phyloP scores from a whole-genome alignment of 2,888 invertebrate genomes.

The Dryococelus australis region DNA sequence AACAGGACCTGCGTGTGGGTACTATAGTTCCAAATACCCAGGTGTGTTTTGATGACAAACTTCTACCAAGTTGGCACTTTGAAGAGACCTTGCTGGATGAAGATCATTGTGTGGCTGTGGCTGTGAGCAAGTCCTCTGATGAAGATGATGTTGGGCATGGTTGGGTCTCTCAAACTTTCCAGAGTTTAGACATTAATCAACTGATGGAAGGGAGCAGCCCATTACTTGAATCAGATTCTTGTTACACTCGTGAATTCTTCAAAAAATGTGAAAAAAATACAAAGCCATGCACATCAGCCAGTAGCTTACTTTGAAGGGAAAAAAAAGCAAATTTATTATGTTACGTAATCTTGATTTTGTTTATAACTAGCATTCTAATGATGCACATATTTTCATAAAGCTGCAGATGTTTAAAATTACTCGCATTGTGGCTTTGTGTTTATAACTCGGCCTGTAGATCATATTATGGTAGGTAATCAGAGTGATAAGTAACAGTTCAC shows the following conservation, averaged over 20 bases:
- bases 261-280: slow-evolving; percentile 60
- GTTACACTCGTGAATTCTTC: slow-evolving; percentile 67
- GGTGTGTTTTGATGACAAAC: slow-evolving; percentile 67
- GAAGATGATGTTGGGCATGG: not conserved
- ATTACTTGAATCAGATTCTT: slow-evolving; percentile 61
- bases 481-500: no score
- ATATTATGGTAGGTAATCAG: no score
- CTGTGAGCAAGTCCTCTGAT: slow-evolving; percentile 56
- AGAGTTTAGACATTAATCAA: slow-evolving; percentile 66
- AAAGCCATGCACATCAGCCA: no score
- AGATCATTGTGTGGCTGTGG: slow-evolving; percentile 81
- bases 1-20: slow-evolving; percentile 58
- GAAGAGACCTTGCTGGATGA: slow-evolving; percentile 82
- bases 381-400: no score
- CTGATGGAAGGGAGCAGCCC: slow-evolving; percentile 65
- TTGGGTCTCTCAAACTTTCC: slow-evolving; percentile 57
- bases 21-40: slow-evolving; percentile 68
- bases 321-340: not conserved
- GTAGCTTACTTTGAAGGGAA: not conserved
- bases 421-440: no score
- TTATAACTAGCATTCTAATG: no score
- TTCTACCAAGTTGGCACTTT: slow-evolving; percentile 75
- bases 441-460: no score
- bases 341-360: no score
- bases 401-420: no score